These are phyloP conservation scores for Grapholita molesta DNA, from an alignment of 1,140 invertebrate genomes.

Conservation along the genomic window DNA sequence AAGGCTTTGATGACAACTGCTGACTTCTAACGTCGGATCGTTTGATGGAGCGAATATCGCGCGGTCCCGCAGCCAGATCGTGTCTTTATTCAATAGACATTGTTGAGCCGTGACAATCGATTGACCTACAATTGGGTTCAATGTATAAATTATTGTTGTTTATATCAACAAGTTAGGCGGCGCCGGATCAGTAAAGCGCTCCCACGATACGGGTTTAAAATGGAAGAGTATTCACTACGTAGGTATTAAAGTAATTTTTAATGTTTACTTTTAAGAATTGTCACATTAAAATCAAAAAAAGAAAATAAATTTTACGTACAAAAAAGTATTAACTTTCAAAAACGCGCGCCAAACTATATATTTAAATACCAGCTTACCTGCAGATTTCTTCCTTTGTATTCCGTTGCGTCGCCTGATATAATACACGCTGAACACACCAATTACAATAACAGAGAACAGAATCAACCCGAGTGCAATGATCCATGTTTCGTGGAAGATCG, in stretches of 20 bases:
- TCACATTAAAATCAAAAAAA: too few relatives aligned
- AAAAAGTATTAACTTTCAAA: too few relatives aligned
- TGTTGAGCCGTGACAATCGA: conserved; percentile 70
- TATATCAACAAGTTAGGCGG: conserved; percentile 8
- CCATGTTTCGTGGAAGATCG: conserved; percentile 68
- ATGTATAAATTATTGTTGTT: conserved; percentile 49
- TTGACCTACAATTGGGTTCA: conserved; percentile 61
- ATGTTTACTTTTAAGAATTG: background rate
- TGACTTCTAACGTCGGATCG: conserved; percentile 53
- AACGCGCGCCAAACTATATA: too few relatives aligned
- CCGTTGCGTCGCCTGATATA: conserved; percentile 62
- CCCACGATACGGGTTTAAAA: conserved; percentile 1
- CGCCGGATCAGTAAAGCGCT: conserved; percentile 5
- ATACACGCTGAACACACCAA: conserved; percentile 62
- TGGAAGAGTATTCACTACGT: background rate
- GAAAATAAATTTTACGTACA: too few relatives aligned
- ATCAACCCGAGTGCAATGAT: conserved; percentile 61
- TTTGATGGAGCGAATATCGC: conserved; percentile 57
- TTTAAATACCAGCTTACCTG: conserved; percentile 34
- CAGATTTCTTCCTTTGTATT: conserved; percentile 65
- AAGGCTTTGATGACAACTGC: conserved; percentile 65
- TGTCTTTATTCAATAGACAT: conserved; percentile 72
- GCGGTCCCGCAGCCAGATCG: conserved; percentile 69
- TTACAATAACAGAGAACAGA: conserved; percentile 58
- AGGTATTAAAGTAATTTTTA: background rate